Base-by-base conservation (phyloP, 2,888 invertebrate genomes). In the Cecidostiba fungosa region DNA sequence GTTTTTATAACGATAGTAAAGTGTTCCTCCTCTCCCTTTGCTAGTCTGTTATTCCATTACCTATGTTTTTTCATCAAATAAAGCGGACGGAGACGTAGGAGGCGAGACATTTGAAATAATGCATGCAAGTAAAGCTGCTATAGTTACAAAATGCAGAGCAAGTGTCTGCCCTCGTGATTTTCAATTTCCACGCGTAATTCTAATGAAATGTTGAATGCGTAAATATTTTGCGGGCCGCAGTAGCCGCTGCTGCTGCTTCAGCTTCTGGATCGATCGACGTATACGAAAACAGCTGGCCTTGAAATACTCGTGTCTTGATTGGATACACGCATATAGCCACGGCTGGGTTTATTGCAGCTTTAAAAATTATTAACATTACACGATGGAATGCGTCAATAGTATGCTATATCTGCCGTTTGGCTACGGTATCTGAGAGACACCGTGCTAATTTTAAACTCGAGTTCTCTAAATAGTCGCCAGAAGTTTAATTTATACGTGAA, bases 151-250 rank as follows among this genome's bases (percentile, higher is more conserved):
- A 72, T 86, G 70, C 72, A 76, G 50, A 83, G 72, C 76, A 77
- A 86, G 80, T 83, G 83, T 83, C 62, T 62, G 36, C 62, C 70
- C 29, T 76, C 8, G 82, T 62, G 76, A 83, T 83, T 86, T 83
- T 76, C 82, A 79, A 83, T 82, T 83, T 72, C 39, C 70, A 14
- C 70, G 23, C 70, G 62, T 12, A 47, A 80, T 77, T 72, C 72
- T 66, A 50, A 86, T 86, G 84, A 86, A 86, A 86, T 84, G 82
- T 84, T 84, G 84, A 82, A 76, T 78, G 47, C 70, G 84, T 84
- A 86, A 86, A 86, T 86, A 86, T 86, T 86, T 84, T 82, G 78
- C 79, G 50, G 80, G 82, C 29, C 26, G 14, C 36, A 70, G n/a
- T 59, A 59, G 23, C 23, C 23, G 50, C 50, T 73, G 36, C 54